Conservation (phyloP, 2,888 invertebrate species). For the Cephus sareptanus region DNA sequence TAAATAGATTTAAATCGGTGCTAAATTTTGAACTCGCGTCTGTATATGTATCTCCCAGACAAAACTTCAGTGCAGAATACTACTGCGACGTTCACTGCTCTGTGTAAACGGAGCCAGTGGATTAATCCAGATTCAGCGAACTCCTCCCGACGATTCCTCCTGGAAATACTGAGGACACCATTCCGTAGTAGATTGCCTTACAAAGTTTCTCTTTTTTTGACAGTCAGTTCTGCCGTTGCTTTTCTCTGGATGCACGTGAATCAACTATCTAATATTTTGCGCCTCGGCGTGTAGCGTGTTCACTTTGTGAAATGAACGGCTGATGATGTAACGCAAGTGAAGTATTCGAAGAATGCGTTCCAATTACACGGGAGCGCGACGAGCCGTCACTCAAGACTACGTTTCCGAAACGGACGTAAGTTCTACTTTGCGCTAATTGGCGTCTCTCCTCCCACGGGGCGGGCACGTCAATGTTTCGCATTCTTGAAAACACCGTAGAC, state of each 20-base stretch:
- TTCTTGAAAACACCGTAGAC: neutral
- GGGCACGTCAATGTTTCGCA: neutral
- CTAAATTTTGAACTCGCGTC: too few species aligned
- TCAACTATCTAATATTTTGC: neutral
- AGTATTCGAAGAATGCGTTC: constrained; percentile 33
- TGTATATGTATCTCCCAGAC: neutral
- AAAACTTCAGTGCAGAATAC: neutral
- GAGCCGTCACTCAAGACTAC: constrained; percentile 30
- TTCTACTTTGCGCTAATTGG: constrained; percentile 8
- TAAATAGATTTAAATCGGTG: too few species aligned
- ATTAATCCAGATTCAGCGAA: neutral
- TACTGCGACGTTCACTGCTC: neutral
- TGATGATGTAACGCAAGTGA: constrained; percentile 5
- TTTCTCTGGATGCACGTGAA: too few species aligned
- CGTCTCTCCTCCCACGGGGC: constrained; percentile 1
- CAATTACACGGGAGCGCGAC: constrained; percentile 37
- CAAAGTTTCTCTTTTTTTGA: neutral
- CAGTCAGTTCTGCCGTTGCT: too few species aligned
- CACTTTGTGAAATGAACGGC: neutral
- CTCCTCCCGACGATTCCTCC: neutral
- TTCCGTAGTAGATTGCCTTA: neutral
- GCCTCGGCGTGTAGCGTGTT: neutral
- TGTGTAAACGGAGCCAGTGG: neutral
- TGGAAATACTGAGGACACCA: neutral
- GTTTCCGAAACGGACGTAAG: constrained; percentile 10